These are phyloP conservation scores for Holothuria glaberrima DNA, from an alignment of 35 echinoderm and acorn worm genomes.

Conservation along the genomic window DNA sequence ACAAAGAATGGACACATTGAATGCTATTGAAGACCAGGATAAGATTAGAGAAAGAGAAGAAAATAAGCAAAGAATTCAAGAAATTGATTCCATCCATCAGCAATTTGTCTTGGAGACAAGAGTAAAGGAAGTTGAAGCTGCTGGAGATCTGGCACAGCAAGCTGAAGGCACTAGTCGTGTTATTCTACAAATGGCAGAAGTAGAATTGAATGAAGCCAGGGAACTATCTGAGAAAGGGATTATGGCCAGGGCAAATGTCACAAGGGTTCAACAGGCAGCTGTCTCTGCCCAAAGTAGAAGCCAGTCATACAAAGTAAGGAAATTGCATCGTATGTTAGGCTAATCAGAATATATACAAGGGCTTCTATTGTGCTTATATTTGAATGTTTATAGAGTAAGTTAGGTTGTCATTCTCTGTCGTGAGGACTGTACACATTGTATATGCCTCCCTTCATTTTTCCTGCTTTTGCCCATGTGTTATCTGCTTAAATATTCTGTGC, in stretches of 20 bases:
- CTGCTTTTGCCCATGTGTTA: no score
- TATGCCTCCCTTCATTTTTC: no score
- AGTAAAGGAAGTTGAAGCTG: slow-evolving; percentile 8
- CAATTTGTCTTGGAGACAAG: slow-evolving; percentile 43
- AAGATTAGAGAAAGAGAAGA: slow-evolving; percentile 34
- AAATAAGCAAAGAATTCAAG: slow-evolving; percentile 52
- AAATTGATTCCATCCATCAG: slow-evolving; percentile 58
- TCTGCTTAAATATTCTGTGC: no score
- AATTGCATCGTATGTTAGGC: background rate
- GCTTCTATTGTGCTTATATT: no score
- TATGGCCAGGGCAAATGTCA: slow-evolving; percentile 64
- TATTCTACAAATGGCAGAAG: background rate
- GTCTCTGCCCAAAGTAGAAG: slow-evolving; percentile 46
- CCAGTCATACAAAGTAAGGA: slow-evolving; percentile 65
- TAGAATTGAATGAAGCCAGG: slow-evolving; percentile 19
- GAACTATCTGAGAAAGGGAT: slow-evolving; percentile 45
- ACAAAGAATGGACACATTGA: slow-evolving; percentile 36
- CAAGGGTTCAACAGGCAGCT: slow-evolving; percentile 43
- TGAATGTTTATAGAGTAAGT: no score
- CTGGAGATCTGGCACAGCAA: background rate
- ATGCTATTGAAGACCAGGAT: slow-evolving; percentile 29
- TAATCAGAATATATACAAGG: no score
- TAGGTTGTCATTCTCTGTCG: no score
- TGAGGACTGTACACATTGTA: no score
- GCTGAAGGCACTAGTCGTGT: background rate